These are phyloP conservation scores for Unio pictorum DNA, from an alignment of 2,888 invertebrate genomes.

Conservation along the genomic window DNA sequence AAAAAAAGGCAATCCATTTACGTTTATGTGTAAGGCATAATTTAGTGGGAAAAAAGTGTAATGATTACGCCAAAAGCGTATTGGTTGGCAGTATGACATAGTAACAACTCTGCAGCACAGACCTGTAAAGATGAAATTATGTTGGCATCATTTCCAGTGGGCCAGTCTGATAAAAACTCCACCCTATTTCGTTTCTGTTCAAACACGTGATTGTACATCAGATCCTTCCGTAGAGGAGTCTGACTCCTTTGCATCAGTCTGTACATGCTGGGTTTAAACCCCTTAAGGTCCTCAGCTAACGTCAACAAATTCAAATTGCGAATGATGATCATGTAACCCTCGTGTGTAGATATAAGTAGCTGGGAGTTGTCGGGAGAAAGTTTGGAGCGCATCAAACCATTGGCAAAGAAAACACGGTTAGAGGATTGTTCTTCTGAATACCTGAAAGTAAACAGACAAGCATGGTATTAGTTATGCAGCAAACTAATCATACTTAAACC, in stretches of 20 bases:
- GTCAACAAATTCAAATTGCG: conserved; percentile 89
- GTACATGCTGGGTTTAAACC: conserved; percentile 87
- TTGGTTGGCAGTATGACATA: too few relatives aligned
- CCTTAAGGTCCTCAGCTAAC: conserved; percentile 82
- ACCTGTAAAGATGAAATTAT: conserved; percentile 85
- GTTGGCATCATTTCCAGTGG: conserved; percentile 87
- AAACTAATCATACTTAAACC: background rate
- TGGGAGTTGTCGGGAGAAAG: conserved; percentile 88
- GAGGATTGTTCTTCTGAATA: conserved; percentile 50
- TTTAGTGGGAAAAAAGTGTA: too few relatives aligned
- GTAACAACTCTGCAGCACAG: background rate
- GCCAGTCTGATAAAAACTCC: conserved; percentile 93
- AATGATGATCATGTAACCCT: conserved; percentile 90
- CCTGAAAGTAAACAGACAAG: conserved; percentile 28
- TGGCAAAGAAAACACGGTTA: conserved; percentile 80
- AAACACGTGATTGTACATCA: conserved; percentile 87
- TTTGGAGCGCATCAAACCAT: conserved; percentile 88
- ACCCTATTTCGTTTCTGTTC: conserved; percentile 86
- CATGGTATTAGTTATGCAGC: background rate
- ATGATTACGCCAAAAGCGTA: too few relatives aligned
- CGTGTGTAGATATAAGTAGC: conserved; percentile 91
- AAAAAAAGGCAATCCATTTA: too few relatives aligned
- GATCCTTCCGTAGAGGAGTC: conserved; percentile 84
- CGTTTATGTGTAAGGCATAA: too few relatives aligned
- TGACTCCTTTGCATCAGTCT: conserved; percentile 90